phyloP scores from a whole-genome alignment of 2,888 invertebrate genomes.

The Eristalis arbustorum region DNA sequence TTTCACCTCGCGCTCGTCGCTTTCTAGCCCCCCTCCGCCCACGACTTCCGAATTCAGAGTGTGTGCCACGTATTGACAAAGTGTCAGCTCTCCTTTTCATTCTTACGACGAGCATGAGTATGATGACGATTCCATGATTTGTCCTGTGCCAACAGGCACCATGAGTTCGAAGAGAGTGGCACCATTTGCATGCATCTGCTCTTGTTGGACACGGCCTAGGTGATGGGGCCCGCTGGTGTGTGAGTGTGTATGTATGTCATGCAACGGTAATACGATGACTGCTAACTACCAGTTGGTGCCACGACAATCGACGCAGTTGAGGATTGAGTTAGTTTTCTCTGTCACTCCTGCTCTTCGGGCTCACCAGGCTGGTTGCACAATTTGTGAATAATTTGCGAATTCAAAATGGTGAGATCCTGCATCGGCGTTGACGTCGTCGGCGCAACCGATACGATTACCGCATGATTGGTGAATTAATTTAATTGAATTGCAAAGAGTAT shows the following conservation, averaged over 20 bases:
- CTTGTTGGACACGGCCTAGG: conserved; percentile 51
- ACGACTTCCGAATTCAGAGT: not conserved
- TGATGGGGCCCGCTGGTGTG: not conserved
- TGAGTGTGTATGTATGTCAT: conserved; percentile 2
- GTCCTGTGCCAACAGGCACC: not conserved
- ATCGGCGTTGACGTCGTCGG: not conserved
- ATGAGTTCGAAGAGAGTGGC: not conserved
- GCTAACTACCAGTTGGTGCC: conserved; percentile 29
- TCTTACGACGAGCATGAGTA: not conserved
- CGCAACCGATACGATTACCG: not conserved
- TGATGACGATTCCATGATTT: not conserved
- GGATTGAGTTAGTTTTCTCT: not conserved
- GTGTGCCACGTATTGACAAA: conserved; percentile 31
- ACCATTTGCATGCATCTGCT: conserved; percentile 25
- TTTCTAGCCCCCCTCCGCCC: too few species aligned
- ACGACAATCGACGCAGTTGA: not conserved
- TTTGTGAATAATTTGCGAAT: conserved; percentile 22
- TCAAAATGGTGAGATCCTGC: not conserved
- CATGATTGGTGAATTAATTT: conserved; percentile 38
- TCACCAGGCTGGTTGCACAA: not conserved
- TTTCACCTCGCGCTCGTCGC: not conserved
- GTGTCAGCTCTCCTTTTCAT: conserved; percentile 32
- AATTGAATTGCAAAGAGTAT: conserved; percentile 31
- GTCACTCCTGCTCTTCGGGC: not conserved
- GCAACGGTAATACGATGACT: conserved; percentile 42